Percentiles rank a stretch among this genome's conserved stretches.
phyloP scores from a whole-genome alignment of 1,140 invertebrate species.

The honey bee (Apis mellifera) region DNA sequence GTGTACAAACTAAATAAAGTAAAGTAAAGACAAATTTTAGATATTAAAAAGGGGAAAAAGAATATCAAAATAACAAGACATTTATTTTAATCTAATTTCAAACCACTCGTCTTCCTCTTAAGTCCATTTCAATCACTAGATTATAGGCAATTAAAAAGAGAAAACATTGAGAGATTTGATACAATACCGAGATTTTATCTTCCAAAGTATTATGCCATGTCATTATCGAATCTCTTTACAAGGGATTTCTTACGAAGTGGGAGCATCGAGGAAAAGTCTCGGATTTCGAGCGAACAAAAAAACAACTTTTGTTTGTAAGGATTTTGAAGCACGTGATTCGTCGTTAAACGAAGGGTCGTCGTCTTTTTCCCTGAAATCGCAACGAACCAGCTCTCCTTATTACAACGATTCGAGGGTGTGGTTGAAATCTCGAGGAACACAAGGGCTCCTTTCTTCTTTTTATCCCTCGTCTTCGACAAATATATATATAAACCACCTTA shows the following conservation, averaged over 20 bases:
- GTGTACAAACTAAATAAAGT: not conserved
- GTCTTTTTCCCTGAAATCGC: conserved; percentile 41
- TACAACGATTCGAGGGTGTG: conserved; percentile 60
- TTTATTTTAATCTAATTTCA: not conserved
- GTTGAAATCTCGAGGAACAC: conserved; percentile 32
- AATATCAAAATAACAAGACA: not conserved
- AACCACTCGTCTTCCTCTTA: not conserved
- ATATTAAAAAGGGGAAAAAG: not conserved
- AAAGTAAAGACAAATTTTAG: not conserved
- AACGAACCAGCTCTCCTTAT: conserved; percentile 48
- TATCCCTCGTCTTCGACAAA: not conserved
- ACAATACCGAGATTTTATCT: conserved; percentile 18
- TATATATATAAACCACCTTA: not conserved
- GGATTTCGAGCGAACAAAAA: conserved; percentile 58
- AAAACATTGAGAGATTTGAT: not conserved
- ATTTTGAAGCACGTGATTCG: conserved; percentile 44
- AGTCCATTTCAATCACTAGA: not conserved
- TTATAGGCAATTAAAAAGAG: conserved; percentile 3
- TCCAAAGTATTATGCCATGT: not conserved
- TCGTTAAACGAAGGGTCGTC: conserved; percentile 52
- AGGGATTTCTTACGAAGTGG: conserved; percentile 2
- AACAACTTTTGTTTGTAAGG: conserved; percentile 41
- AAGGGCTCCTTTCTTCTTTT: conserved; percentile 27
- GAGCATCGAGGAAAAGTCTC: conserved; percentile 18
- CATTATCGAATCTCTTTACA: conserved; percentile 37